Evolutionary conservation across 1,140 invertebrate species (phyloP), one percentile per base, ranked within the genome.

Genomic region (Contarinia nasturtii): DNA sequence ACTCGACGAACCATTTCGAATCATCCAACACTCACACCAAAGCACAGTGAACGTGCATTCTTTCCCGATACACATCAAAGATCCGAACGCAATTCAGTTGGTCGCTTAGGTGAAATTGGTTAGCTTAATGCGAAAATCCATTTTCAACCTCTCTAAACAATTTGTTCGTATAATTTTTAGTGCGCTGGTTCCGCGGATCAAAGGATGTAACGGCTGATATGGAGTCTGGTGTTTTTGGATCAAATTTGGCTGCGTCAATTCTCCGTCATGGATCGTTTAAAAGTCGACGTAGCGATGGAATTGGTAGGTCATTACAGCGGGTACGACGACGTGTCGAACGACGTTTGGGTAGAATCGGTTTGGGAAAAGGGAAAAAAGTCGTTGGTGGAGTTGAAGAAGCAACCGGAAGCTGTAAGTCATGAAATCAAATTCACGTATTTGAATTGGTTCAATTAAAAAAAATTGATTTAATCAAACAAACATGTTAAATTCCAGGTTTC

Each of bases 321-420:
- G 87, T 87, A 11, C 79, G 83, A 60, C 76, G 83, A 55, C 63
- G 85, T 55, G 78, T 93, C 54, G 86, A 92, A 68, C 80, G 87
- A 61, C 77, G 87, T 57, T 69, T 92, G 44, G 84, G 75, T 56
- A 70, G 75, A 64, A 59, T 61, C 33, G 72, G 71, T 12, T 61
- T 79, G 37, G 71, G 74, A 47, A 85, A 85, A 60, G 81, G 84
- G 4, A 84, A 82, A 56, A 87, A 86, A 61, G 86, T 86, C 63
- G 84, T 88, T 61, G 82, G 84, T 20, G 87, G 80, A 58, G 76
- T 80, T 49, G 87, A 92, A 68, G 86, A 90, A 61, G 71, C 77
- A 14, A 75, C 79, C 50, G 80, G 80, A 53, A 77, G 71, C 58
- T 79, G 80, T 82, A 63, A 76, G 75, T 71, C 38, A 34, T 44